phyloP scores from a whole-genome alignment of 2,888 invertebrate genomes.

The Trypoxylon attenuatum region DNA sequence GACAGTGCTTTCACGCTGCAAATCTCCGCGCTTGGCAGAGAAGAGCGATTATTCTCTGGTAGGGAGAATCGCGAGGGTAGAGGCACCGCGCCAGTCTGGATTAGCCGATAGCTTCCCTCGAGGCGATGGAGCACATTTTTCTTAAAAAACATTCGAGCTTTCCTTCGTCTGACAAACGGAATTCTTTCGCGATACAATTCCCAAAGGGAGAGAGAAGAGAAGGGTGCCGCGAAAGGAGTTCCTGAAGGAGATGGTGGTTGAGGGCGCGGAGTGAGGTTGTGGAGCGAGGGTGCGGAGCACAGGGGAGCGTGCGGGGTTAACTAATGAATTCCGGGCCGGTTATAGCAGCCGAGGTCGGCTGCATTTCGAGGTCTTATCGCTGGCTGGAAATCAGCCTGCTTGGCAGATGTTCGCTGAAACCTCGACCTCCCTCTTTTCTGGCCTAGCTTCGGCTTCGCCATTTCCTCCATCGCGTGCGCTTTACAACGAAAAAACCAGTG shows the following conservation, averaged over 20 bases:
- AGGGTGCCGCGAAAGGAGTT: slow-evolving; percentile 34
- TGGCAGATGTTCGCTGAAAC: slow-evolving; percentile 62
- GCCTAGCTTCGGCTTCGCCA: not conserved
- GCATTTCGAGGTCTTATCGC: slow-evolving; percentile 60
- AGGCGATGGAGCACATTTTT: not conserved
- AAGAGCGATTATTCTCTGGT: no score
- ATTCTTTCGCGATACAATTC: slow-evolving; percentile 48
- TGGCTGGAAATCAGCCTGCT: slow-evolving; percentile 59
- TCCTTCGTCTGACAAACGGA: slow-evolving; percentile 21
- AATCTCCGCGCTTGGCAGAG: no score
- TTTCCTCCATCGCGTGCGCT: slow-evolving; percentile 4
- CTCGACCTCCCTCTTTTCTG: slow-evolving; percentile 29
- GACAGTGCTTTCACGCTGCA: no score
- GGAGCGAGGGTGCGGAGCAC: no score
- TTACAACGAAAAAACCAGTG: slow-evolving; percentile 7
- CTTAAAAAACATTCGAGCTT: slow-evolving; percentile 30
- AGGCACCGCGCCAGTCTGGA: not conserved
- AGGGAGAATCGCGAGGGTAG: no score
- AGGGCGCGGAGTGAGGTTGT: no score
- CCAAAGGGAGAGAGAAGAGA: slow-evolving; percentile 1
- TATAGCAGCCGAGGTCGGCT: slow-evolving; percentile 34
- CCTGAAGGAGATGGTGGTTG: slow-evolving; percentile 38
- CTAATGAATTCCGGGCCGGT: slow-evolving; percentile 57
- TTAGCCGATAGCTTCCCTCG: not conserved
- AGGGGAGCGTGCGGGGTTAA: slow-evolving; percentile 50